Evolutionary conservation across 2,888 invertebrate species (phyloP), one percentile per base, ranked within the genome.

Genomic region (Eustalomyia histrio): DNA sequence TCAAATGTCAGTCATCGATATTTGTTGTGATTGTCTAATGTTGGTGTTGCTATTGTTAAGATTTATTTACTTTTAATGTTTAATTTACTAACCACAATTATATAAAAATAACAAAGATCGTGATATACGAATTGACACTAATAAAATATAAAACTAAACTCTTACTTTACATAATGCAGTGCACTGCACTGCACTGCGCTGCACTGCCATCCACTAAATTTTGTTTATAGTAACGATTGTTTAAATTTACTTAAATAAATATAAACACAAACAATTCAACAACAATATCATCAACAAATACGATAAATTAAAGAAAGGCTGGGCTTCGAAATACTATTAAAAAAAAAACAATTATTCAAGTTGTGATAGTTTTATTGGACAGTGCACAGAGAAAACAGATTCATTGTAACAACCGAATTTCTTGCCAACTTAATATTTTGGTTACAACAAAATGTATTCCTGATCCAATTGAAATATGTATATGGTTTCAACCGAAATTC

Each of bases 121-220:
- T 73, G 72, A 68, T 67, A 24, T 50, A 55, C 67, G 33, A 79
- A 58, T 18, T 76, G 64, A 58, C 52, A 52, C 39, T 29, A n/a
- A 61, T 52, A 24, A 47, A 47, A n/a, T 47, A 7, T 29, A 7
- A 29, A n/a, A 47, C 43, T 47, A 47, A n/a, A n/a, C 43, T 47
- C 43, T 47, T n/a, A n/a, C n/a, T n/a, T 6, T 47, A 35, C 7
- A 35, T 35, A 35, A 21, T 21, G 21, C 4, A 21, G 21, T 21
- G 21, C 4, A 4, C 21, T 21, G 21, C 21, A 3, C 2, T 29
- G 29, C 29, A n/a, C n/a, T n/a, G n/a, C 4, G 21, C 21, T 21
- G 21, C 21, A 3, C 2, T 29, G 29, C 29, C 29, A 4, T 29
- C 29, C 29, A 29, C 29, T 29, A 7, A 6, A 29, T 29, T 29